These are phyloP conservation scores for Brachionus sp. DNA, from an alignment of 1,140 invertebrate species.

Conservation along the genomic window DNA sequence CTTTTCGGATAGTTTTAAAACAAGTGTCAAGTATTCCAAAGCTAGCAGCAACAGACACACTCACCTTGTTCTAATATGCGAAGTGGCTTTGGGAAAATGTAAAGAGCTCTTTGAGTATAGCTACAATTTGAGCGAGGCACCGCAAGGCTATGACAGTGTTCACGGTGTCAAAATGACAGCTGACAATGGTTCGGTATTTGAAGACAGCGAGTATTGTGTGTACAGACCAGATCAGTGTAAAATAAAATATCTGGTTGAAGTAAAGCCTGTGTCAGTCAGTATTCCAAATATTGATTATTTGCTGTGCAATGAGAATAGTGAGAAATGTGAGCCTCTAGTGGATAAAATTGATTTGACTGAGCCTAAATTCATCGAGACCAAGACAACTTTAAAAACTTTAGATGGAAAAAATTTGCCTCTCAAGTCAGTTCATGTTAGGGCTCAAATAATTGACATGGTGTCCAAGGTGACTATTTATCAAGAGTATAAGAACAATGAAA, in stretches of 20 bases:
- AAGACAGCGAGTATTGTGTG: conserved; percentile 58
- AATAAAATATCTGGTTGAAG: conserved; percentile 57
- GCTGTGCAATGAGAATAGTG: neutral
- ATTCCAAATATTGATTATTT: neutral
- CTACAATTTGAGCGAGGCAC: conserved; percentile 47
- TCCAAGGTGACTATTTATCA: conserved; percentile 57
- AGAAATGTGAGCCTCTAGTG: neutral
- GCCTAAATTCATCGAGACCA: neutral
- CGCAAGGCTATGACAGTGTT: conserved; percentile 55
- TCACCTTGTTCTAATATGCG: conserved; percentile 53
- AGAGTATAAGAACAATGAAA: conserved; percentile 53
- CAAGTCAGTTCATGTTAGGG: conserved; percentile 53
- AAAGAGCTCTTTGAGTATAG: conserved; percentile 46
- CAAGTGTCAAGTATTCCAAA: conserved; percentile 39
- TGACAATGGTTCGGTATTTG: conserved; percentile 51
- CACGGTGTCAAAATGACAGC: conserved; percentile 52
- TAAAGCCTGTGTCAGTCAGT: conserved; percentile 48
- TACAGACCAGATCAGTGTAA: conserved; percentile 54
- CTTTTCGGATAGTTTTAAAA: conserved; percentile 55
- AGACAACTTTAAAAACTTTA: neutral
- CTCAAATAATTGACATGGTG: conserved; percentile 56
- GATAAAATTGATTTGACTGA: neutral
- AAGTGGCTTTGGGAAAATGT: conserved; percentile 56
- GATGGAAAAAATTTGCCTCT: conserved; percentile 50
- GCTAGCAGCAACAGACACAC: conserved; percentile 47